These are phyloP conservation scores for Sebastiscus tertius DNA, from an alignment of 2,797 vertebrate species.

Conservation along the genomic window DNA sequence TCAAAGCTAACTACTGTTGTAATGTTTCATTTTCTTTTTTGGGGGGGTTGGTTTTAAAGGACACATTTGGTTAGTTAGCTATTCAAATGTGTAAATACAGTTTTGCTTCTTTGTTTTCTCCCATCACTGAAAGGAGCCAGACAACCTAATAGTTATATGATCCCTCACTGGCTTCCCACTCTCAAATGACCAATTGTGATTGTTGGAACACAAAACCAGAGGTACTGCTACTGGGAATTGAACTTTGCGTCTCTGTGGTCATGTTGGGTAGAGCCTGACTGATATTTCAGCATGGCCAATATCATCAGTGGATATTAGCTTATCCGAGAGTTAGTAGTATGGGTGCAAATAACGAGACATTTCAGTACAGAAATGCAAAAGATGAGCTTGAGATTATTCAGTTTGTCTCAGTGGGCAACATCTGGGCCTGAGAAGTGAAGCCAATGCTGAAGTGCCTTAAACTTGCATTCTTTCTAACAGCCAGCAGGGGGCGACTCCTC, in stretches of 20 bases:
- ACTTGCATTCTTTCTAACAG: too few species aligned
- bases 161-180: not conserved
- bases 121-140: not conserved
- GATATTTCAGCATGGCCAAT: not conserved
- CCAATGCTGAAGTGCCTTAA: too few species aligned
- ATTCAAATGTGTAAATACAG: not conserved
- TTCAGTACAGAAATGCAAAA: not conserved
- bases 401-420: too few species aligned
- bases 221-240: not conserved
- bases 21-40: not conserved
- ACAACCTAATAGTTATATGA: not conserved
- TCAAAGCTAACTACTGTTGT: not conserved
- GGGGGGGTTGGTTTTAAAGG: not conserved
- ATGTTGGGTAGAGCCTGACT: not conserved
- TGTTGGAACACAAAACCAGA: not conserved
- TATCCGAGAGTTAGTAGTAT: not conserved
- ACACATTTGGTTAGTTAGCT: not conserved
- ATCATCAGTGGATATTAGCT: not conserved
- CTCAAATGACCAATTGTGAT: not conserved
- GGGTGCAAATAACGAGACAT: accelerated
- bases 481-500: too few species aligned
- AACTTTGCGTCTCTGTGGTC: not conserved
- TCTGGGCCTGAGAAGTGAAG: too few species aligned
- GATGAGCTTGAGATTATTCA: not conserved
- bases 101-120: not conserved